Percentiles rank a stretch among this genome's conserved stretches.
phyloP scores from a whole-genome alignment of 2,888 invertebrate species.

The Thalpophila matura region DNA sequence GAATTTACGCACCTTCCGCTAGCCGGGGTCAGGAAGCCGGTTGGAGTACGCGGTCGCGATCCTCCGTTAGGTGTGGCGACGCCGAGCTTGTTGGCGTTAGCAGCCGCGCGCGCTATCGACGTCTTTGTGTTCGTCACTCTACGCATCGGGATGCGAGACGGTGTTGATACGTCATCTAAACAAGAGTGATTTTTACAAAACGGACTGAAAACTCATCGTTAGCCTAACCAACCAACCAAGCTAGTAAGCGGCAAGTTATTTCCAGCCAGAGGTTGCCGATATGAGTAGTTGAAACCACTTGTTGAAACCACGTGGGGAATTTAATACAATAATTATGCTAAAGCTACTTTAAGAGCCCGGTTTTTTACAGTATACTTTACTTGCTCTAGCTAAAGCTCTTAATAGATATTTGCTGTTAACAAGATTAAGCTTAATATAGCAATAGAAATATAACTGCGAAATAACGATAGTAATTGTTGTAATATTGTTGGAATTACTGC shows the following conservation, averaged over 20 bases:
- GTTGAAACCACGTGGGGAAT: no score
- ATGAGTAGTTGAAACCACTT: no score
- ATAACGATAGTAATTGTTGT: no score
- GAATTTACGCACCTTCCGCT: constrained; percentile 92
- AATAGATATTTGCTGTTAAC: background rate
- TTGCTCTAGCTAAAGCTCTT: background rate
- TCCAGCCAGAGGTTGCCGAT: no score
- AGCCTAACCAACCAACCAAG: no score
- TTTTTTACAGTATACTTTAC: background rate
- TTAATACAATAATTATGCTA: background rate
- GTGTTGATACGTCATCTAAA: constrained; percentile 93
- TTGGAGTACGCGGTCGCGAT: constrained; percentile 94
- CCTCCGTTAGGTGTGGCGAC: constrained; percentile 91
- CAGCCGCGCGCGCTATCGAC: constrained; percentile 90
- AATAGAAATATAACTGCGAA: no score
- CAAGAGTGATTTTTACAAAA: background rate
- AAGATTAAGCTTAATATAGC: no score
- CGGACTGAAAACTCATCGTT: no score
- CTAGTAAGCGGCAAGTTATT: no score
- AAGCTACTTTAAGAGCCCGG: background rate
- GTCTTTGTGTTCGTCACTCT: constrained; percentile 92
- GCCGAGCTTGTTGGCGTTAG: constrained; percentile 91
- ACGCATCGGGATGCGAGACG: constrained; percentile 95
- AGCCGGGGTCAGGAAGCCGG: constrained; percentile 94
- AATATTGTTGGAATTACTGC: no score